phyloP scores from a whole-genome alignment of 2,113 vertebrate genomes.

The Sterrhoptilus dennistouni region DNA sequence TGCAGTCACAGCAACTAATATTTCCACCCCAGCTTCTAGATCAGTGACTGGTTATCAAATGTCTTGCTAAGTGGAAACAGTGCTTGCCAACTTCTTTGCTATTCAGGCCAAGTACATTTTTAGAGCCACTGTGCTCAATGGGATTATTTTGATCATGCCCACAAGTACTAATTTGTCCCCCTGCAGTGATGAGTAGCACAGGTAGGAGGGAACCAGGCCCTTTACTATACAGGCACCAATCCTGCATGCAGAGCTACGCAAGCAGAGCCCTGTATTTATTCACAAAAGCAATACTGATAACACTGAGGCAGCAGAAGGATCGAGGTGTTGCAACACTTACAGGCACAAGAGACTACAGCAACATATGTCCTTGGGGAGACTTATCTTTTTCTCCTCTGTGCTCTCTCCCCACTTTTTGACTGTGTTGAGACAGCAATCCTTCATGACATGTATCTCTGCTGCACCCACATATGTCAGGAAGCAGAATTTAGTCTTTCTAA shows the following conservation, averaged over 20 bases:
- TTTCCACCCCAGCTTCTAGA: neutral
- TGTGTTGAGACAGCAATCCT: neutral
- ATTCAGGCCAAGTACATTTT: neutral
- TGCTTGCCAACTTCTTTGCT: neutral
- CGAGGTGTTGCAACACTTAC: neutral
- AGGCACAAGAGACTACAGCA: neutral
- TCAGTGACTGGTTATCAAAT: neutral
- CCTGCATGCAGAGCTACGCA: rapidly evolving
- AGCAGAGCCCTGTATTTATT: neutral
- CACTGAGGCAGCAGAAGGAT: neutral
- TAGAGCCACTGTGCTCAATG: neutral
- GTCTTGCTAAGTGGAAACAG: neutral
- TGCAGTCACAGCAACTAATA: neutral
- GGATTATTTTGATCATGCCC: neutral
- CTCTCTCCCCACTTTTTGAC: neutral
- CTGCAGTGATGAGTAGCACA: neutral
- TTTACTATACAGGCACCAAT: neutral
- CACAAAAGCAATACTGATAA: neutral
- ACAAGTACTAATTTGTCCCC: neutral
- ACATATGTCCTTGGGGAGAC: neutral
- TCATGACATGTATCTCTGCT: neutral
- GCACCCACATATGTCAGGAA: neutral
- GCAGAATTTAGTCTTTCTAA: neutral
- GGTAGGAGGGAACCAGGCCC: neutral
- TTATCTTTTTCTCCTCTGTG: neutral